phyloP scores from a whole-genome alignment of 2,797 vertebrate species.

The Scomberomorus guttatus region DNA sequence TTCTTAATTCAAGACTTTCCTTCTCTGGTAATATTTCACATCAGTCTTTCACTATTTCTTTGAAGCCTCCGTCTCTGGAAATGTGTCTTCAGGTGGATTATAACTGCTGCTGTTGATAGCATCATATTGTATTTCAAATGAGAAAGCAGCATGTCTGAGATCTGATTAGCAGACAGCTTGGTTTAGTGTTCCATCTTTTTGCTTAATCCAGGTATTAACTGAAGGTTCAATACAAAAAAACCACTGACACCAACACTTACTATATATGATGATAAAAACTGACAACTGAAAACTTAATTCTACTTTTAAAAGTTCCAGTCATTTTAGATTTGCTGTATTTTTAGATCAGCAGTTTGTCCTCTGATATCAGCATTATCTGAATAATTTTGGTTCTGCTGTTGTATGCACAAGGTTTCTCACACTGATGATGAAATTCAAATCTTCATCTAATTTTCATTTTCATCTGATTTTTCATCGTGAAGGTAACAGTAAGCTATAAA shows the following conservation, averaged over 20 bases:
- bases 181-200: slow-evolving; percentile 46
- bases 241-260: neutral
- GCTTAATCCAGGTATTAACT: slow-evolving; percentile 42
- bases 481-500: neutral
- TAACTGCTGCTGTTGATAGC: slow-evolving; percentile 53
- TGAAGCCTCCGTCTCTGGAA: slow-evolving; percentile 59
- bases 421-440: slow-evolving; percentile 4
- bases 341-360: neutral
- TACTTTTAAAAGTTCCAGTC: neutral
- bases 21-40: slow-evolving; percentile 71
- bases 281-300: neutral
- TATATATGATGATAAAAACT: neutral
- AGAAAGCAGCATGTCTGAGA: slow-evolving; percentile 38
- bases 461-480: neutral
- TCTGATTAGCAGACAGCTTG: slow-evolving; percentile 49
- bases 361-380: neutral
- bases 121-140: slow-evolving; percentile 65
- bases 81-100: slow-evolving; percentile 58
- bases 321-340: neutral
- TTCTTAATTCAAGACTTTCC: slow-evolving; percentile 78
- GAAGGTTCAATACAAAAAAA: slow-evolving; percentile 17
- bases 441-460: neutral
- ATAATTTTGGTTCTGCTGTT: neutral
- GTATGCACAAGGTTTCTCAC: neutral
- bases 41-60: slow-evolving; percentile 56